Percentiles rank a stretch among this genome's conserved stretches.
phyloP scores from a whole-genome alignment of 2,797 vertebrate species.

The Labeo calbasu region DNA sequence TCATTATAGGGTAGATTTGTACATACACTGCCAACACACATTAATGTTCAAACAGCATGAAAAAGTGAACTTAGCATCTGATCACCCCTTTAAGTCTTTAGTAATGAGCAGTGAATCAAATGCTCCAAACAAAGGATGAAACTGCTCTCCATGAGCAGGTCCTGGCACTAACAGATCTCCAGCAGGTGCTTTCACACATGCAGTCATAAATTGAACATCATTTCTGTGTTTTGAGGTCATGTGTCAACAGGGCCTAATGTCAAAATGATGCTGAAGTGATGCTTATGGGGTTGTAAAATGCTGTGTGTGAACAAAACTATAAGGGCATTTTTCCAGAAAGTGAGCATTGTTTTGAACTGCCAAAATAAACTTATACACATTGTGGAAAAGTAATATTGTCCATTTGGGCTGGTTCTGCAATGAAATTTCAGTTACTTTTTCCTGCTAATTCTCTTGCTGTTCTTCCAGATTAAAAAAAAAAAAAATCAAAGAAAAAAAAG shows the following conservation, averaged over 20 bases:
- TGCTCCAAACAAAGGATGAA: not conserved
- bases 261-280: not conserved
- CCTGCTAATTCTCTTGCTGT: too few relatives aligned
- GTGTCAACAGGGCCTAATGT: not conserved
- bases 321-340: not conserved
- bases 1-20: too few relatives aligned
- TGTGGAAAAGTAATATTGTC: too few relatives aligned
- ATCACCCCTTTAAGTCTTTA: not conserved
- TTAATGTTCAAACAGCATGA: too few relatives aligned
- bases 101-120: not conserved
- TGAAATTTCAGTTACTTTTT: too few relatives aligned
- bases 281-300: not conserved
- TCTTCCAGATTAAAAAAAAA: too few relatives aligned
- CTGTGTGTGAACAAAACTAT: not conserved
- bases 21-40: too few relatives aligned
- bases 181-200: not conserved
- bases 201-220: not conserved
- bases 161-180: not conserved
- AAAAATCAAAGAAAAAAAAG: too few relatives aligned
- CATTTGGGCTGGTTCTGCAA: too few relatives aligned
- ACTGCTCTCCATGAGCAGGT: not conserved
- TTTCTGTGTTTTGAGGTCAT: constrained; percentile 17
- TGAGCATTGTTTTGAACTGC: too few relatives aligned
- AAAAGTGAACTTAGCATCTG: too few relatives aligned
- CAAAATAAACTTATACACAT: too few relatives aligned